These are phyloP conservation scores for Pseudococcus longispinus DNA, from an alignment of 2,888 invertebrate species.

Conservation along the genomic window DNA sequence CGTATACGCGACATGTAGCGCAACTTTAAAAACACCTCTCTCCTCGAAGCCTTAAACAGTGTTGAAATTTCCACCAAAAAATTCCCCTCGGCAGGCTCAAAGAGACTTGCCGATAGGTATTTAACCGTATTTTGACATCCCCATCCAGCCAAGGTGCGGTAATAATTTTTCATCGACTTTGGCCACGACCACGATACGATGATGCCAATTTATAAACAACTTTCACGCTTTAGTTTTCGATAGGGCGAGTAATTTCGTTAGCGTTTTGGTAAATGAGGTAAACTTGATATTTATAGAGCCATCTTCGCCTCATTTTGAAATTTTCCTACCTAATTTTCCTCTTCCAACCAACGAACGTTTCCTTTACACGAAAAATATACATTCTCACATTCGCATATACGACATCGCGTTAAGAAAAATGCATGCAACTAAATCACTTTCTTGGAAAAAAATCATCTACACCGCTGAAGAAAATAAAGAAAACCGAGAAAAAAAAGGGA, in stretches of 20 bases:
- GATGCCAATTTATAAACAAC: background rate
- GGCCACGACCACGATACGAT: too few species aligned
- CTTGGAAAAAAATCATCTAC: background rate
- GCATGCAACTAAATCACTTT: background rate
- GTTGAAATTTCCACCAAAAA: slow-evolving; percentile 34
- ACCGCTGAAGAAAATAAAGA: background rate
- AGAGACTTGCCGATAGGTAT: background rate
- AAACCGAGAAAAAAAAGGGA: background rate
- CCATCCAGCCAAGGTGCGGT: too few species aligned
- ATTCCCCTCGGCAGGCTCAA: background rate
- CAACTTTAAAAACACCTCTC: slow-evolving; percentile 43
- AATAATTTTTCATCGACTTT: background rate
- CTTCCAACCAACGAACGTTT: background rate
- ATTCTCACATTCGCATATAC: background rate
- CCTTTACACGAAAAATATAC: background rate
- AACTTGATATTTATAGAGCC: background rate
- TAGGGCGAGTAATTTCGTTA: background rate
- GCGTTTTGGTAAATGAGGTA: background rate
- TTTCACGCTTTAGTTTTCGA: background rate
- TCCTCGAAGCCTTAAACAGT: background rate
- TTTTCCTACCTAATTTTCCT: background rate
- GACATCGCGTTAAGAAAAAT: background rate
- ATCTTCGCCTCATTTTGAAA: background rate
- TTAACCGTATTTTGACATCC: background rate
- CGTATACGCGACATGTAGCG: slow-evolving; percentile 51